These are phyloP conservation scores for Acrossocheilus wenchowensis DNA, from an alignment of 2,797 vertebrate species.

Conservation along the genomic window DNA sequence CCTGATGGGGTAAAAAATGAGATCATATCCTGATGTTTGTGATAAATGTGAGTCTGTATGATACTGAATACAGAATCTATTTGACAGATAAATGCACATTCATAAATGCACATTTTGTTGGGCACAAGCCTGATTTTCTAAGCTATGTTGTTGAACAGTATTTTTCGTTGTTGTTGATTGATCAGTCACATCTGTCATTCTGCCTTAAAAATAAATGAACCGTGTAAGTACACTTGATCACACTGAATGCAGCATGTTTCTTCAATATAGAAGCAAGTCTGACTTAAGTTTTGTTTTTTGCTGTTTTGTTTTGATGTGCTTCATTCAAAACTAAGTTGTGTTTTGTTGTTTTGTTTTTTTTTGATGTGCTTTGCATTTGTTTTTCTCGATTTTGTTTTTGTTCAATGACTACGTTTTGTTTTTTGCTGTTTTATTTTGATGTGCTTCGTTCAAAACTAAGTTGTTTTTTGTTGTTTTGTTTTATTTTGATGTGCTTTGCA, in stretches of 20 bases:
- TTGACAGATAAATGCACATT: background rate
- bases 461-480: background rate
- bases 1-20: slow-evolving; percentile 34
- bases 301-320: background rate
- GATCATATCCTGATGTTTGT: background rate
- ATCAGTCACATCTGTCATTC: slow-evolving; percentile 17
- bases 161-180: background rate
- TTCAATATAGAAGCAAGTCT: background rate
- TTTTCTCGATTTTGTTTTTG: background rate
- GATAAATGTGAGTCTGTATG: background rate
- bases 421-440: background rate
- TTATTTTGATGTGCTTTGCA: background rate
- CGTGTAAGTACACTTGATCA: background rate
- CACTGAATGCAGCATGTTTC: background rate
- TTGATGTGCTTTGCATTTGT: background rate
- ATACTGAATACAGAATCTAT: background rate
- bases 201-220: slow-evolving; percentile 11
- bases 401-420: background rate
- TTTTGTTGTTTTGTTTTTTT: background rate
- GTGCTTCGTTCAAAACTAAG: background rate
- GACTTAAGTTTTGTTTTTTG: background rate
- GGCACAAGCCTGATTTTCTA: background rate
- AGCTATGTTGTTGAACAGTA: background rate
- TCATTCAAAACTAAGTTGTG: background rate
- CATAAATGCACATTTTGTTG: no score